A percentile compares a stretch with the other conserved stretches of the same genome.
Evolutionary conservation across 2,113 vertebrate species (phyloP).

Genomic region (Antigone vipio): DNA sequence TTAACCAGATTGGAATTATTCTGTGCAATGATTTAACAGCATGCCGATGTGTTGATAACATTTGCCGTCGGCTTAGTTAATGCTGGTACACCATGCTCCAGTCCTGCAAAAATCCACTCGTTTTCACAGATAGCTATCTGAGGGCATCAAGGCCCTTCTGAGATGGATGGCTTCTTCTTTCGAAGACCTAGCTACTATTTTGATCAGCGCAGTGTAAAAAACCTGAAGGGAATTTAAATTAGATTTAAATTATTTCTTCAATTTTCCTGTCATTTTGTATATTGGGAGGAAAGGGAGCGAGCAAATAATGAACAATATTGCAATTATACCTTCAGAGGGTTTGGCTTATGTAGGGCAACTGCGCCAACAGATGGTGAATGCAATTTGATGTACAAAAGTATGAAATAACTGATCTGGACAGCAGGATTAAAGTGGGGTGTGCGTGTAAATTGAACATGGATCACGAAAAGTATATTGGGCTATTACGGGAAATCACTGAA

Average conservation of each 20-base stretch:
- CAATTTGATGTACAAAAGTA: constrained; percentile 27
- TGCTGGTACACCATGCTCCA: background rate
- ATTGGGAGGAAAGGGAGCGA: background rate
- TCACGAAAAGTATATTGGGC: background rate
- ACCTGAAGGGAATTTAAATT: constrained; percentile 44
- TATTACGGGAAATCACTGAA: constrained; percentile 35
- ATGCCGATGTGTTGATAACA: constrained; percentile 4
- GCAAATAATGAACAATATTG: constrained; percentile 45
- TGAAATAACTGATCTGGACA: constrained; percentile 47
- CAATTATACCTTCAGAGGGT: constrained; percentile 35
- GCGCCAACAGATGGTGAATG: constrained; percentile 46
- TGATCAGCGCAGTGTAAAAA: constrained; percentile 22
- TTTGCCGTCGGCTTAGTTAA: background rate
- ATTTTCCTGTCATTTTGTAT: background rate
- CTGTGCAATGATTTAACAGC: constrained; percentile 29
- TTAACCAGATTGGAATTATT: constrained; percentile 39
- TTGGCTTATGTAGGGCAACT: constrained; percentile 42
- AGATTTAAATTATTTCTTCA: constrained; percentile 18
- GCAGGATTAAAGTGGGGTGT: constrained; percentile 22
- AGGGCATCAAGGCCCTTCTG: constrained; percentile 8
- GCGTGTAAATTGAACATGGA: constrained; percentile 13
- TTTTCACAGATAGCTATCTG: constrained; percentile 33
- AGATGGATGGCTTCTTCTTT: constrained; percentile 13
- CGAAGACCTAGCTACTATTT: constrained; percentile 37
- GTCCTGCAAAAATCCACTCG: background rate